A percentile compares a stretch with the other conserved stretches of the same genome.
These are phyloP conservation scores for Bruchidius siliquastri DNA, from an alignment of 2,888 invertebrate species.

Conservation along the genomic window DNA sequence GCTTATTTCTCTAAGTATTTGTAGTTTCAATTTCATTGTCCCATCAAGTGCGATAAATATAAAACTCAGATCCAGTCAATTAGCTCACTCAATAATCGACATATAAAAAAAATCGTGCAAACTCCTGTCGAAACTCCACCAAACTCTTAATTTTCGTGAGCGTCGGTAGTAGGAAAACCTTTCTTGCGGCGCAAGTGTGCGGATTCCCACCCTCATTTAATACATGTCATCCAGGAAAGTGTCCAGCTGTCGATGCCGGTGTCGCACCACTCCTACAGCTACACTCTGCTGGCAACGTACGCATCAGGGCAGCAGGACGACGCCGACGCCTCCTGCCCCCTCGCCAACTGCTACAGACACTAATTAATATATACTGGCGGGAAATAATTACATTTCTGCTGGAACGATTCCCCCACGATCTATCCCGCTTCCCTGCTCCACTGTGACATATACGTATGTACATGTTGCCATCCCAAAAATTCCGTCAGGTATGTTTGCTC, in stretches of 20 bases:
- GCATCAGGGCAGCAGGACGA: not conserved
- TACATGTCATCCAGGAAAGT: slow-evolving; percentile 46
- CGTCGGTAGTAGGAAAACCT: not conserved
- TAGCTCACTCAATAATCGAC: no score
- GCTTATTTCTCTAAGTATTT: no score
- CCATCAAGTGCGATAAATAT: no score
- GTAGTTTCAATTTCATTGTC: no score
- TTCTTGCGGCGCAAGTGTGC: slow-evolving; percentile 36
- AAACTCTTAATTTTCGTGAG: not conserved
- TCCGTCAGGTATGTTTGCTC: no score
- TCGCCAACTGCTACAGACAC: slow-evolving; percentile 47
- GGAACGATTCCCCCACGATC: slow-evolving; percentile 7
- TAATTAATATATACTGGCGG: slow-evolving; percentile 49
- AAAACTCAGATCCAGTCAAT: no score
- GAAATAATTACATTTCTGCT: slow-evolving; percentile 42
- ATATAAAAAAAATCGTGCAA: no score
- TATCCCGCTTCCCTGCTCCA: not conserved
- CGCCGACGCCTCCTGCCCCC: slow-evolving; percentile 36
- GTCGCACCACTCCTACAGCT: slow-evolving; percentile 21
- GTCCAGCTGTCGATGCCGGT: slow-evolving; percentile 46
- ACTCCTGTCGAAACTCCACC: no score
- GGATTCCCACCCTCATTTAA: slow-evolving; percentile 47
- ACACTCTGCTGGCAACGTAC: slow-evolving; percentile 8
- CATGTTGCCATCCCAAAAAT: no score
- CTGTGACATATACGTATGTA: not conserved